phyloP scores from a whole-genome alignment of 2,888 invertebrate genomes.

The Taphrorychus bicolor region DNA sequence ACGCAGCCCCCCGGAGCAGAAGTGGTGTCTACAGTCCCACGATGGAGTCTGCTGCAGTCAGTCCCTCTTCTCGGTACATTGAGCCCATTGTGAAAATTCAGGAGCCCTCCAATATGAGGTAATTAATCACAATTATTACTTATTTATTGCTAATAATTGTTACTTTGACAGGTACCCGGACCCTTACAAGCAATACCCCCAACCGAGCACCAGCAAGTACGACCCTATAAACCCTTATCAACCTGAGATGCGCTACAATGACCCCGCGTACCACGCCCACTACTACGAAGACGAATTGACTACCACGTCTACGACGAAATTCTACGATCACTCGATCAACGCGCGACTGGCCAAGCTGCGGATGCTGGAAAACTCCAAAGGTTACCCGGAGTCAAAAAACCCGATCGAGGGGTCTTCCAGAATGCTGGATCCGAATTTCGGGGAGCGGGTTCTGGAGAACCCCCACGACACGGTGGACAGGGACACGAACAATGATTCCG shows the following conservation, averaged over 20 bases:
- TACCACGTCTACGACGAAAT: constrained; percentile 27
- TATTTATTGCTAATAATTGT: neutral
- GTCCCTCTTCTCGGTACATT: constrained; percentile 51
- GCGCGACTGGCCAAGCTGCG: constrained; percentile 56
- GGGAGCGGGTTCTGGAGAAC: constrained; percentile 31
- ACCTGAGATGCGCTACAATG: constrained; percentile 43
- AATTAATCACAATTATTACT: no score
- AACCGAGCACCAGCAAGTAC: constrained; percentile 42
- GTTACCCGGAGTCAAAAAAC: constrained; percentile 40
- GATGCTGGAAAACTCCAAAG: constrained; percentile 43
- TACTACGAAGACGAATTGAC: constrained; percentile 45
- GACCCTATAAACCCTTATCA: constrained; percentile 41
- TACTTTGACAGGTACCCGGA: constrained; percentile 42
- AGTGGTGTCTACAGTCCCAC: constrained; percentile 64
- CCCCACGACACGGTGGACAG: constrained; percentile 61
- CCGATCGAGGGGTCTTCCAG: constrained; percentile 49
- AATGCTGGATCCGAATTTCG: constrained; percentile 49
- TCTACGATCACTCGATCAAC: constrained; percentile 51
- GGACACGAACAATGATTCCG: constrained; percentile 83
- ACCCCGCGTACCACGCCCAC: constrained; percentile 24
- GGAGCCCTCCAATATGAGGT: constrained; percentile 47
- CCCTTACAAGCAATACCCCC: constrained; percentile 39
- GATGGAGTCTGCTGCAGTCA: constrained; percentile 50
- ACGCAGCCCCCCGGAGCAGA: constrained; percentile 57
- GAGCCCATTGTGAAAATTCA: constrained; percentile 56